A percentile compares a stretch with the other conserved stretches of the same genome.
phyloP scores from a whole-genome alignment of 2,113 vertebrate genomes.

The Anser cygnoides region DNA sequence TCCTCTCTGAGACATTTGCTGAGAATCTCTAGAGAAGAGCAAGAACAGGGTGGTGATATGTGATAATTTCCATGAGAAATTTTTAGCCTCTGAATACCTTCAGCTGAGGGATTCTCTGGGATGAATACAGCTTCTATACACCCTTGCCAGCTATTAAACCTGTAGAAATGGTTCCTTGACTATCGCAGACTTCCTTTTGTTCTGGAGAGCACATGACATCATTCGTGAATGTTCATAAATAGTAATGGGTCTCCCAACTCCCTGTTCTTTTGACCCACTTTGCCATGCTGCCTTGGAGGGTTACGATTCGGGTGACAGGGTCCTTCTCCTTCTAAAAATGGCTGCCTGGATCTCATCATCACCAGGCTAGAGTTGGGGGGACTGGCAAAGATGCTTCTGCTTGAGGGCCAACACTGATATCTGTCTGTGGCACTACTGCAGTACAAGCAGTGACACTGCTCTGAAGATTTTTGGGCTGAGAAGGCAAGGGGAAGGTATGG shows the following conservation, averaged over 20 bases:
- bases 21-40: neutral
- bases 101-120: neutral
- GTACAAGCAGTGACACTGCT: rapidly evolving
- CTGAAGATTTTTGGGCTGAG: neutral
- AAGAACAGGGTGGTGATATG: neutral
- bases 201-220: neutral
- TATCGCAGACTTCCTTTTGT: neutral
- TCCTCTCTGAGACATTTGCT: neutral
- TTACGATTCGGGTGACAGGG: no score
- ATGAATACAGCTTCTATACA: neutral
- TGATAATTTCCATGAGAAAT: neutral
- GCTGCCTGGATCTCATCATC: neutral
- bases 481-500: neutral
- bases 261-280: no score
- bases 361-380: neutral
- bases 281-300: no score
- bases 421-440: neutral
- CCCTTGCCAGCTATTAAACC: neutral
- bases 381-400: neutral
- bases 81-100: neutral
- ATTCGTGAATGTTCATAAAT: neutral
- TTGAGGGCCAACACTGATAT: neutral
- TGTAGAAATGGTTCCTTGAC: neutral
- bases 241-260: neutral
- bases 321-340: no score